phyloP scores from a whole-genome alignment of 2,888 invertebrate genomes.

The Melanophora roralis region DNA sequence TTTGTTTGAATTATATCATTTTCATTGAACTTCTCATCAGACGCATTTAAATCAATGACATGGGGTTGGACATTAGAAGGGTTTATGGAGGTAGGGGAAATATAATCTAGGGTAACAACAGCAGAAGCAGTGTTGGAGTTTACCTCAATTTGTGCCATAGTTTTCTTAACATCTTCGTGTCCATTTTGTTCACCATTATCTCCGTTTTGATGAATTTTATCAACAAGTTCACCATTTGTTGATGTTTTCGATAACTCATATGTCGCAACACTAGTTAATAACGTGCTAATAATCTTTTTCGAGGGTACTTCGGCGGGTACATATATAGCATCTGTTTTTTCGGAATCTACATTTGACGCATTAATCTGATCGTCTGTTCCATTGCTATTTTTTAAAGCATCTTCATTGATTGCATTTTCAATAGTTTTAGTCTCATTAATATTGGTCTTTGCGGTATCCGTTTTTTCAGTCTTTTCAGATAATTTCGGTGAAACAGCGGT shows the following conservation, averaged over 20 bases:
- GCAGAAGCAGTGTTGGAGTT: constrained; percentile 63
- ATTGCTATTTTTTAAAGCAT: constrained; percentile 71
- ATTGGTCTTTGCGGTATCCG: constrained; percentile 60
- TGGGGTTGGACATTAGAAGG: constrained; percentile 54
- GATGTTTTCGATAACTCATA: constrained; percentile 51
- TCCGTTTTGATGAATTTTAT: constrained; percentile 70
- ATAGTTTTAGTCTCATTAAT: constrained; percentile 38
- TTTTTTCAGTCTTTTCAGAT: constrained; percentile 61
- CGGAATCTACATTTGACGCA: too few relatives aligned
- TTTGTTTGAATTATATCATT: constrained; percentile 22
- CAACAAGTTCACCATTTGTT: constrained; percentile 62
- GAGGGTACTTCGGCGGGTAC: constrained; percentile 36
- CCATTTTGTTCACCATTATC: constrained; percentile 64
- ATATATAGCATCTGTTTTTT: constrained; percentile 37
- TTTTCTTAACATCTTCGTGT: constrained; percentile 67
- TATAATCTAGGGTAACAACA: constrained; percentile 56
- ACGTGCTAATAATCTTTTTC: constrained; percentile 64
- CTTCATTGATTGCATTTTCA: constrained; percentile 52
- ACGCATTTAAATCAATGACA: constrained; percentile 40
- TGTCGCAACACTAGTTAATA: constrained; percentile 58
- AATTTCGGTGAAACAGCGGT: constrained; percentile 53
- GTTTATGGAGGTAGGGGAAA: constrained; percentile 63
- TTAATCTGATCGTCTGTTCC: constrained; percentile 63
- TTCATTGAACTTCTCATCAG: constrained; percentile 38
- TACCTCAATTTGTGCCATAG: constrained; percentile 75